Percentiles rank a stretch among this genome's conserved stretches.
phyloP scores from a whole-genome alignment of 2,888 invertebrate species.

The Erebia ligea region DNA sequence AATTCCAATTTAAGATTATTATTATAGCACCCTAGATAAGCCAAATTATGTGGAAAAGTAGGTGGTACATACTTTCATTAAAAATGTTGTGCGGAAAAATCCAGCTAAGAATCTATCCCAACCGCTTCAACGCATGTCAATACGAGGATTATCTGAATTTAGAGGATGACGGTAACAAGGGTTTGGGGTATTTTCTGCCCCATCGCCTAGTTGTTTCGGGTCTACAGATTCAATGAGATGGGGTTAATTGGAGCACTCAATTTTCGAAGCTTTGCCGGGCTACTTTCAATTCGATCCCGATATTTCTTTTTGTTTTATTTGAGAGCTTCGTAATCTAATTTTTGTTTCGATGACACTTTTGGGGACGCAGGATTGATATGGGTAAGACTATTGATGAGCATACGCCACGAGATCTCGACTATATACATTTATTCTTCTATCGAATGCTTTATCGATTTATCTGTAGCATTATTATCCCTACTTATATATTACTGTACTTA shows the following conservation, averaged over 20 bases:
- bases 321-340: not conserved
- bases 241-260: constrained; percentile 42
- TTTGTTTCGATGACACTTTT: constrained; percentile 12
- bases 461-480: not conserved
- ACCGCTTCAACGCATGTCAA: constrained; percentile 65
- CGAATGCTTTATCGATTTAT: not conserved
- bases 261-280: constrained; percentile 31
- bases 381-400: not conserved
- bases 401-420: not conserved
- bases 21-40: not conserved
- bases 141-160: constrained; percentile 69
- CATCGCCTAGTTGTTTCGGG: constrained; percentile 45
- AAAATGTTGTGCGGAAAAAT: constrained; percentile 16
- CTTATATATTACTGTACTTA: too few species aligned
- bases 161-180: constrained; percentile 75
- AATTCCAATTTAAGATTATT: not conserved
- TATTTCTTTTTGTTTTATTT: constrained; percentile 15
- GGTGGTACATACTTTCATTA: not conserved
- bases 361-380: not conserved
- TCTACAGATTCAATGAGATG: constrained; percentile 31
- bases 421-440: too few species aligned
- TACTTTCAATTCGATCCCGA: constrained; percentile 18
- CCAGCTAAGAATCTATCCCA: constrained; percentile 48
- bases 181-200: constrained; percentile 58
- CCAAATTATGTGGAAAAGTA: too few species aligned